Evolutionary conservation across 1,140 invertebrate genomes (phyloP).

Genomic region (Zelostemma sp.): DNA sequence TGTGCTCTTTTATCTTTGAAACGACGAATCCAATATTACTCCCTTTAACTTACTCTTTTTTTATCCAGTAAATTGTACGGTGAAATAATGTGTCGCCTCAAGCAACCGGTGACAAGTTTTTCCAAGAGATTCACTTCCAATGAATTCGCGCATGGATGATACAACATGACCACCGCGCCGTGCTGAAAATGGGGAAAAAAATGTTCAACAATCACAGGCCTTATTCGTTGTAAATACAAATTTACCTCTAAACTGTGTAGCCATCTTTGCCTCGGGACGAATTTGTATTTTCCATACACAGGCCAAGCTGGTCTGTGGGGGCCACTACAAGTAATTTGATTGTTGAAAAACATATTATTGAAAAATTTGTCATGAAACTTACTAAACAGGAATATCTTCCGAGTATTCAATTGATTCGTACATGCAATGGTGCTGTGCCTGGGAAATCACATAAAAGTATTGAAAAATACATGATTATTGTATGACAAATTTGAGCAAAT

Average conservation of each 20-base stretch:
- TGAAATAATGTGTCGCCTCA: slow-evolving; percentile 86
- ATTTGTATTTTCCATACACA: slow-evolving; percentile 86
- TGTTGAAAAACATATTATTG: not conserved
- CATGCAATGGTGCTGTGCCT: slow-evolving; percentile 81
- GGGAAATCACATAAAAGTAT: slow-evolving; percentile 48
- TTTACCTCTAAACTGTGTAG: slow-evolving; percentile 85
- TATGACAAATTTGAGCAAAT: slow-evolving; percentile 21
- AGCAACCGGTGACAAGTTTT: slow-evolving; percentile 77
- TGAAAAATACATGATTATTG: slow-evolving; percentile 3
- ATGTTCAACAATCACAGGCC: slow-evolving; percentile 15
- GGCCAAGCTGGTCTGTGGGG: slow-evolving; percentile 86
- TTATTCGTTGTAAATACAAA: too few species aligned
- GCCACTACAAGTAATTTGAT: slow-evolving; percentile 74
- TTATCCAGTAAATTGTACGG: slow-evolving; percentile 76
- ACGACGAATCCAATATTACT: not conserved
- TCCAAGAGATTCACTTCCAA: slow-evolving; percentile 76
- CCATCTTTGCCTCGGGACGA: slow-evolving; percentile 86
- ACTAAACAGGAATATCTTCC: slow-evolving; percentile 72
- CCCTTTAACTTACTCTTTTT: slow-evolving; percentile 72
- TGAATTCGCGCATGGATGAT: slow-evolving; percentile 87
- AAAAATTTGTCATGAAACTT: slow-evolving; percentile 40
- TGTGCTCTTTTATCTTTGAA: slow-evolving; percentile 12
- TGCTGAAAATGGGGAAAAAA: slow-evolving; percentile 72
- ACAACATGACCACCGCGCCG: slow-evolving; percentile 86
- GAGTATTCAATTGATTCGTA: slow-evolving; percentile 77